Evolutionary conservation across 2,797 vertebrate species (phyloP).

Genomic region (Emys orbicularis): DNA sequence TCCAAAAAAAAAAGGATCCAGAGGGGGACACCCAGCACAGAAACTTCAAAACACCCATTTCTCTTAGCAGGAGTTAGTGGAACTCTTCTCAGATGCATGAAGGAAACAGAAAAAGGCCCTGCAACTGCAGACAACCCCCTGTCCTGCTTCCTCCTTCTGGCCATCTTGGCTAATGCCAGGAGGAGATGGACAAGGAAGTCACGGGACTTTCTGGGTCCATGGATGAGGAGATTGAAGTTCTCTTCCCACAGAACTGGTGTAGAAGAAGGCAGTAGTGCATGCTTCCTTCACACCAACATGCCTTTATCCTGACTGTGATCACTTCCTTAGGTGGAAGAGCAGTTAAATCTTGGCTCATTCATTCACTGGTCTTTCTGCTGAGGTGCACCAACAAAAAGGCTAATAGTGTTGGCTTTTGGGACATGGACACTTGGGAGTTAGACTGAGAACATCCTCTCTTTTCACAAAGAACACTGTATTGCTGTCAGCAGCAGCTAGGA

Average conservation of each 20-base stretch:
- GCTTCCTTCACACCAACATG: neutral
- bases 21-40: neutral
- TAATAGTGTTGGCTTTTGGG: neutral
- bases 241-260: neutral
- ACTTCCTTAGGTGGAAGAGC: neutral
- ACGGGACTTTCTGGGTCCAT: neutral
- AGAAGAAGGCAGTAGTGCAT: neutral
- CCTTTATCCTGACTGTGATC: neutral
- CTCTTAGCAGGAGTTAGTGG: fast-evolving
- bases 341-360: neutral
- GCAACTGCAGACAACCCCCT: neutral
- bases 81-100: fast-evolving
- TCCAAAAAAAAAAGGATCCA: fast-evolving
- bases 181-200: neutral
- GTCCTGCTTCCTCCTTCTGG: neutral
- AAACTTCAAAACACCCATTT: neutral
- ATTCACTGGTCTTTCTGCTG: neutral
- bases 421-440: neutral
- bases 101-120: fast-evolving
- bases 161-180: neutral
- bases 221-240: neutral
- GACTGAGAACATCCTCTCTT: neutral
- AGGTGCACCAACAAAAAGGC: neutral
- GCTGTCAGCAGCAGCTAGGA: neutral
- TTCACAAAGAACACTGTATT: neutral